These are phyloP conservation scores for Pao palembangensis DNA, from an alignment of 2,113 vertebrate genomes.

Conservation along the genomic window DNA sequence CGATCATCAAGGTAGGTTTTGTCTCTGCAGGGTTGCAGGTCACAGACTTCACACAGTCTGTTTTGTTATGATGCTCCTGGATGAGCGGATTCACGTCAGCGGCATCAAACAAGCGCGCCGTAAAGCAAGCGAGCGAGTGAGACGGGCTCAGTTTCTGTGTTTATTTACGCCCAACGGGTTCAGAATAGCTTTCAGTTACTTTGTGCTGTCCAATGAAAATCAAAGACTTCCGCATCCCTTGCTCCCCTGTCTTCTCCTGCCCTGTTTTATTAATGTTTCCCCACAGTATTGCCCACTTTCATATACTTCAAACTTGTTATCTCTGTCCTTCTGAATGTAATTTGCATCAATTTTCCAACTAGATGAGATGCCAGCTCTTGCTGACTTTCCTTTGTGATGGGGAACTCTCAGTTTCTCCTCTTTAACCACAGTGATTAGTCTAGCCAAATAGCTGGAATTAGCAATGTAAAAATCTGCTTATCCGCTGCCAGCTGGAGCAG, in stretches of 20 bases:
- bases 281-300: slow-evolving; percentile 48
- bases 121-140: neutral
- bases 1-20: too few species aligned
- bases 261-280: slow-evolving; percentile 58
- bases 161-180: slow-evolving; percentile 19
- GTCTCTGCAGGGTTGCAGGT: too few species aligned
- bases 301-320: slow-evolving; percentile 64
- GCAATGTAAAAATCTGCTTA: slow-evolving; percentile 72
- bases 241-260: slow-evolving; percentile 32
- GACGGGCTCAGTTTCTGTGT: neutral
- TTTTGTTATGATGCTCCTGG: neutral
- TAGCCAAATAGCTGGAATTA: slow-evolving; percentile 77
- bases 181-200: slow-evolving; percentile 36
- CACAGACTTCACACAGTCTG: neutral
- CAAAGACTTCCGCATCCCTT: slow-evolving; percentile 42
- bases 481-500: slow-evolving; percentile 76
- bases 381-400: slow-evolving; percentile 50
- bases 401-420: slow-evolving; percentile 61
- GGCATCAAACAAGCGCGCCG: slow-evolving; percentile 1
- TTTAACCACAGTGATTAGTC: slow-evolving; percentile 75
- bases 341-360: slow-evolving; percentile 62
- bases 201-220: slow-evolving; percentile 42
- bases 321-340: slow-evolving; percentile 64
- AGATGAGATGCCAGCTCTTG: slow-evolving; percentile 52
- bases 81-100: neutral